phyloP scores from a whole-genome alignment of 2,113 vertebrate species.

The Hiodon alosoides region DNA sequence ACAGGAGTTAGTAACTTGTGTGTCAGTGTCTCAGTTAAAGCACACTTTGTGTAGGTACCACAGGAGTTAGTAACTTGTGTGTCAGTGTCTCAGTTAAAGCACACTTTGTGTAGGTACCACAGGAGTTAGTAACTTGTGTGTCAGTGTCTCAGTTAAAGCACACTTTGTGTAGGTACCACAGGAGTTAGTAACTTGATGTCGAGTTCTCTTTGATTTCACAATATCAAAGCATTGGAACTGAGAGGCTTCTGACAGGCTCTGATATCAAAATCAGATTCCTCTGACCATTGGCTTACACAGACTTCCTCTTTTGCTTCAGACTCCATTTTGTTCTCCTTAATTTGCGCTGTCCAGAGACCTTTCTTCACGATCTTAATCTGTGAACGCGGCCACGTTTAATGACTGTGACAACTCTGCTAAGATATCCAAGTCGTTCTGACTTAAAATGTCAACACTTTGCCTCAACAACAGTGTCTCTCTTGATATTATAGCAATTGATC shows the following conservation, averaged over 20 bases:
- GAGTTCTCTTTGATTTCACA: slow-evolving; percentile 55
- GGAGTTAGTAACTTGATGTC: slow-evolving; percentile 38
- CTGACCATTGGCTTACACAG: slow-evolving; percentile 30
- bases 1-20: too few species aligned
- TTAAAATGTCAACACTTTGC: neutral
- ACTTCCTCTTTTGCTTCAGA: neutral
- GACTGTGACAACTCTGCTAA: neutral
- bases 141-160: slow-evolving; percentile 9
- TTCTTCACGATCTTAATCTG: neutral
- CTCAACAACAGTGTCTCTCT: neutral
- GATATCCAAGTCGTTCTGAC: neutral
- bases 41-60: neutral
- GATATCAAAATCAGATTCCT: slow-evolving; percentile 51
- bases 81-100: too few species aligned
- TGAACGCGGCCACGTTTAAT: neutral
- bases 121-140: neutral
- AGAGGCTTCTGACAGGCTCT: slow-evolving; percentile 49
- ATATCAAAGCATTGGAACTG: slow-evolving; percentile 55
- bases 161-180: slow-evolving; percentile 31
- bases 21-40: too few species aligned
- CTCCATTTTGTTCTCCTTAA: slow-evolving; percentile 5
- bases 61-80: neutral
- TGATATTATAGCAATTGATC: neutral
- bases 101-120: too few species aligned
- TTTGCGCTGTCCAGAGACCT: neutral